Evolutionary conservation across 2,888 invertebrate species (phyloP).

Genomic region (Aphodius granarius): DNA sequence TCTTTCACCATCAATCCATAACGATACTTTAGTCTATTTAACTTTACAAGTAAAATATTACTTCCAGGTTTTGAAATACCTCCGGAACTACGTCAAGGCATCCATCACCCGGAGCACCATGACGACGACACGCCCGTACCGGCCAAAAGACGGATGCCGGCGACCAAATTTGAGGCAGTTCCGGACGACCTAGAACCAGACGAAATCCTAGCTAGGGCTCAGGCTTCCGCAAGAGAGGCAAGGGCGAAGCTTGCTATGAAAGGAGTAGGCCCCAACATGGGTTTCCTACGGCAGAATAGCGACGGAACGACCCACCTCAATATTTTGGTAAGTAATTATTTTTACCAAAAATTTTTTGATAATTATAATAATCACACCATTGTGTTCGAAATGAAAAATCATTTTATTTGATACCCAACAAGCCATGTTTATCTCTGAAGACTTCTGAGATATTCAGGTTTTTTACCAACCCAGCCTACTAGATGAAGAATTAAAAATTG

Average conservation of each 20-base stretch:
- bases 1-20: too few relatives aligned
- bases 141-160: slow-evolving; percentile 56
- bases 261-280: slow-evolving; percentile 58
- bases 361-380: too few relatives aligned
- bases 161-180: slow-evolving; percentile 74
- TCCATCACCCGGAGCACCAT: slow-evolving; percentile 35
- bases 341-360: background rate
- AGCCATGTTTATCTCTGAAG: too few relatives aligned
- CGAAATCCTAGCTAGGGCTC: slow-evolving; percentile 67
- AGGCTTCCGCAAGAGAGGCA: slow-evolving; percentile 68
- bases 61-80: slow-evolving; percentile 72
- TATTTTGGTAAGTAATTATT: slow-evolving; percentile 74
- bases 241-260: slow-evolving; percentile 63
- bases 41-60: too few relatives aligned
- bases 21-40: background rate
- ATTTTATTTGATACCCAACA: too few relatives aligned
- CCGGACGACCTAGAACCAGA: slow-evolving; percentile 76
- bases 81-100: slow-evolving; percentile 60
- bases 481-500: too few relatives aligned
- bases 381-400: background rate
- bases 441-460: too few relatives aligned
- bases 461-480: too few relatives aligned
- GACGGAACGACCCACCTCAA: slow-evolving; percentile 90
- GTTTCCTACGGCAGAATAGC: slow-evolving; percentile 82
- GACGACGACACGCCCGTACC: slow-evolving; percentile 38